phyloP scores from a whole-genome alignment of 2,797 vertebrate species.

The Chelonia mydas region DNA sequence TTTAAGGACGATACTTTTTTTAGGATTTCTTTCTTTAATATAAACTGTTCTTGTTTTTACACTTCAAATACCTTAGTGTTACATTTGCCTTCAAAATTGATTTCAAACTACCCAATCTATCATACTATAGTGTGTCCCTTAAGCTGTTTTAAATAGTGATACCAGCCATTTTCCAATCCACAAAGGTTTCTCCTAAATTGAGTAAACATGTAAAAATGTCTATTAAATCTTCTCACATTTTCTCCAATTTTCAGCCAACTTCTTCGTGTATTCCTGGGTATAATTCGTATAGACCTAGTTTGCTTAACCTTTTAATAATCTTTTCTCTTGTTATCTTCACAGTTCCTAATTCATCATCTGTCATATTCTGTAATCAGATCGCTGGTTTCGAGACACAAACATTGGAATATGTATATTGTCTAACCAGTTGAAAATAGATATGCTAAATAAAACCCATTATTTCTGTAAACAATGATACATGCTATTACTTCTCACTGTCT shows the following conservation, averaged over 20 bases:
- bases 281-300: constrained; percentile 33
- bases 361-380: constrained; percentile 29
- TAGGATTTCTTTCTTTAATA: neutral
- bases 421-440: constrained; percentile 60
- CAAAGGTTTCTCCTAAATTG: neutral
- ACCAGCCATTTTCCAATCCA: constrained; percentile 2
- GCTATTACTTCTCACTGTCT: constrained; percentile 51
- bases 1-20: neutral
- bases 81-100: neutral
- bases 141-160: neutral
- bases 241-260: neutral
- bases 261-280: neutral
- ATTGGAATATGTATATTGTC: constrained; percentile 33
- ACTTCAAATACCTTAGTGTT: neutral
- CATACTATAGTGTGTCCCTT: neutral
- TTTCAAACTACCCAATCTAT: neutral
- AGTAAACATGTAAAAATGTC: neutral
- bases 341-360: constrained; percentile 26
- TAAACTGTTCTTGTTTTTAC: neutral
- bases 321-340: constrained; percentile 11
- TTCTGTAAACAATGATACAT: constrained; percentile 57
- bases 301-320: constrained; percentile 51
- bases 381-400: neutral
- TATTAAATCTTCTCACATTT: neutral
- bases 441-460: constrained; percentile 50